phyloP scores from a whole-genome alignment of 2,113 vertebrate species.

The Struthio camelus region DNA sequence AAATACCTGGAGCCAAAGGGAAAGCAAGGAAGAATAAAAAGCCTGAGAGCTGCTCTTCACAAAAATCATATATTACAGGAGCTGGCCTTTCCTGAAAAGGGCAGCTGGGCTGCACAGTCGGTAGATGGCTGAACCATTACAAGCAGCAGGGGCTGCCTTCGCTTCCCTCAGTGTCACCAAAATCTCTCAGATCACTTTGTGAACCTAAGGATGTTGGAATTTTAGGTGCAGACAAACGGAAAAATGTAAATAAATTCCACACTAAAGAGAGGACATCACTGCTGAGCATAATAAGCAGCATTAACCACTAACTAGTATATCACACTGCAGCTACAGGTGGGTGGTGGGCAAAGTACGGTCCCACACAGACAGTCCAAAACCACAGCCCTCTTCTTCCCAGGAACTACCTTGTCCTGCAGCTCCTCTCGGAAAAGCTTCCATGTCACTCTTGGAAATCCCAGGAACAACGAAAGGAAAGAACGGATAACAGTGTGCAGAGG shows the following conservation, averaged over 20 bases:
- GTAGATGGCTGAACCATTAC: background rate
- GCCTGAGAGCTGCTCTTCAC: background rate
- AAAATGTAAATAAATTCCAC: background rate
- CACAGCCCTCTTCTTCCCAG: background rate
- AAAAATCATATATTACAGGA: background rate
- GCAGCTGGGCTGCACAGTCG: slow-evolving; percentile 20
- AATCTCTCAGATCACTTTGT: background rate
- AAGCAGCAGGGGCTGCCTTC: background rate
- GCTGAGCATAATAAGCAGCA: background rate
- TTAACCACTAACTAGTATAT: background rate
- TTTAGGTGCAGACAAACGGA: background rate
- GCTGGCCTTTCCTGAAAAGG: background rate
- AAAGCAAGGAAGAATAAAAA: background rate
- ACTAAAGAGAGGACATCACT: background rate
- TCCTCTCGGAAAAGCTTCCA: slow-evolving; percentile 8
- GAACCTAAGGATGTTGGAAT: background rate
- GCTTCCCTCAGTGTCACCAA: background rate
- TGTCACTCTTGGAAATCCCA: background rate
- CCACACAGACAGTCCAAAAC: background rate
- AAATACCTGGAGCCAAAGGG: background rate
- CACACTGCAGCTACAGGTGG: background rate
- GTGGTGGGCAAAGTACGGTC: background rate
- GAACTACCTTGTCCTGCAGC: background rate
- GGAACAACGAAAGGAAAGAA: background rate
- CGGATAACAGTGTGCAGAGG: background rate